A percentile compares a stretch with the other conserved stretches of the same genome.
Conservation (phyloP, 2,113 vertebrate species). For the Rafetus swinhoei region DNA sequence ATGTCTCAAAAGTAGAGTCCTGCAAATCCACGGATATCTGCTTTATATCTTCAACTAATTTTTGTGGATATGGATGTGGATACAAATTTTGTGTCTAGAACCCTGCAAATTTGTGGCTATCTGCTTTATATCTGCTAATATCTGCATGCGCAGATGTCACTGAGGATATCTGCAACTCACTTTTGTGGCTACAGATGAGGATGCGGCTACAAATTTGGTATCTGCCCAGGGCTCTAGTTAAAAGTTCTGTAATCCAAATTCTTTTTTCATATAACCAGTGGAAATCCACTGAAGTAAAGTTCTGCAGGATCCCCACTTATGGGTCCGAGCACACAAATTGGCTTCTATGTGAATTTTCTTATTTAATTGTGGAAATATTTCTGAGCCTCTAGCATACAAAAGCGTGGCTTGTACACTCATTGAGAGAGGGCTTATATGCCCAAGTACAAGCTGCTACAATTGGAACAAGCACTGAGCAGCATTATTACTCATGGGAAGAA, state of each 20-base stretch:
- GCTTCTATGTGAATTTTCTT: not conserved
- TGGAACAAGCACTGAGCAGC: slow-evolving; percentile 37
- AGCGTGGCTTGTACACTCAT: not conserved
- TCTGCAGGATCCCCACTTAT: not conserved
- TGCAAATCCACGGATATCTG: no score
- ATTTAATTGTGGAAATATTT: not conserved
- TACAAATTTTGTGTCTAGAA: no score
- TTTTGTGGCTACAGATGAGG: no score
- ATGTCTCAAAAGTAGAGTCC: not conserved
- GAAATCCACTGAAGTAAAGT: not conserved
- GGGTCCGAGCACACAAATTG: no score
- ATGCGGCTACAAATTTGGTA: no score
- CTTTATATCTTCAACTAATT: no score
- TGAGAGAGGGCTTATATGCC: not conserved
- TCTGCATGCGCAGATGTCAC: no score
- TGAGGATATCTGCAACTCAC: no score
- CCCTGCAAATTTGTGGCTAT: no score
- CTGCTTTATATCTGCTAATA: no score
- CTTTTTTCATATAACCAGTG: not conserved
- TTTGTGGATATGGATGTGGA: no score
- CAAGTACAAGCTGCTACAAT: not conserved
- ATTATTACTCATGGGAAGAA: slow-evolving; percentile 48
- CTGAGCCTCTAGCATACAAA: not conserved
- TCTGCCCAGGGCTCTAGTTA: not conserved
- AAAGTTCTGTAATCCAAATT: not conserved